Percentiles rank a stretch among this genome's conserved stretches.
Evolutionary conservation across 2,888 invertebrate species (phyloP).

Genomic region (Melanophora roralis): DNA sequence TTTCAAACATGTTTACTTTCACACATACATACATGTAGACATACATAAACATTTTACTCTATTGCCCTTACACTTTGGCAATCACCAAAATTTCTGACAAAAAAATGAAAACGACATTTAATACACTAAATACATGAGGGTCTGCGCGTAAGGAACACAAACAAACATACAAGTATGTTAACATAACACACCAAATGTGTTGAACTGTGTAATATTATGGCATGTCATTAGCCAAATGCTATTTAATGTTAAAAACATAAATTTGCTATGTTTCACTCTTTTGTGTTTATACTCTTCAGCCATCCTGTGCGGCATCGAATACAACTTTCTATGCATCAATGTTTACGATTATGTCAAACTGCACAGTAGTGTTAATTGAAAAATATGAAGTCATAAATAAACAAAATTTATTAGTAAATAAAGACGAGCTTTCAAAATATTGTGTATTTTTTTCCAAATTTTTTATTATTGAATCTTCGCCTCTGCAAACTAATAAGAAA

Average conservation of each 20-base stretch:
- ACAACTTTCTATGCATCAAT: constrained; percentile 17
- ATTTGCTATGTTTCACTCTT: neutral
- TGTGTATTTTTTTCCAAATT: too few species aligned
- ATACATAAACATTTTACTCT: neutral
- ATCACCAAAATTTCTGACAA: neutral
- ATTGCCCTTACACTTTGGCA: neutral
- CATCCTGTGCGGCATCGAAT: constrained; percentile 1
- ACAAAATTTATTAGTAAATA: too few species aligned
- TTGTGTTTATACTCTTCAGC: neutral
- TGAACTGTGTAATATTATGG: constrained; percentile 26
- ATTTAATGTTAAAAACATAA: constrained; percentile 38
- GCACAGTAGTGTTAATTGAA: neutral
- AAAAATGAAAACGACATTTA: neutral
- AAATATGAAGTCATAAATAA: too few species aligned
- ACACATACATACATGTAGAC: neutral
- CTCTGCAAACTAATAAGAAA: too few species aligned
- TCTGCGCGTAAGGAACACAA: neutral
- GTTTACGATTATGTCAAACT: neutral
- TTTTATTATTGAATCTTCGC: too few species aligned
- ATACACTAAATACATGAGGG: too few species aligned
- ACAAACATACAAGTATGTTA: neutral
- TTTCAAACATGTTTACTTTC: too few species aligned
- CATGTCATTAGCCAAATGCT: constrained; percentile 44
- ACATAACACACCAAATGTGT: neutral
- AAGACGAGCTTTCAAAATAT: too few species aligned